These are phyloP conservation scores for Drosophila heteroneura DNA, from an alignment of 2,888 invertebrate genomes.

Conservation along the genomic window DNA sequence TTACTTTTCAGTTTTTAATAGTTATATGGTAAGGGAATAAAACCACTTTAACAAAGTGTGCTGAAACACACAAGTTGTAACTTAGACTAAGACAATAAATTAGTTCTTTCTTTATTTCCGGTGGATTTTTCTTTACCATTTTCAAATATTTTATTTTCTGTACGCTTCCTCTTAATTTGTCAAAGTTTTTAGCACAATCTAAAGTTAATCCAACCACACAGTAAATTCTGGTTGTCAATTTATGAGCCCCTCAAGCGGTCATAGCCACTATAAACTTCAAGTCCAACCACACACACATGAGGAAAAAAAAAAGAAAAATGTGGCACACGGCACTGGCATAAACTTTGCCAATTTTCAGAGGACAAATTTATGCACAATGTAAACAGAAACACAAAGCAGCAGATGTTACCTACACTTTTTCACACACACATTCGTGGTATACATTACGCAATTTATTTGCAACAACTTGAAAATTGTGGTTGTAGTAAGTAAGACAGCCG, in stretches of 20 bases:
- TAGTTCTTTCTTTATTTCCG: not conserved
- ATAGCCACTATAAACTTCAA: constrained; percentile 54
- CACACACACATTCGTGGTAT: constrained; percentile 6
- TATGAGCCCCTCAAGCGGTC: constrained; percentile 23
- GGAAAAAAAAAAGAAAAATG: not conserved
- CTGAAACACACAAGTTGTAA: not conserved
- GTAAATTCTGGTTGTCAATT: constrained; percentile 31
- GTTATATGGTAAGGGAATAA: not conserved
- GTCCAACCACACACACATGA: constrained; percentile 33
- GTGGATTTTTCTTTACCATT: not conserved
- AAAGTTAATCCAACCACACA: constrained; percentile 4
- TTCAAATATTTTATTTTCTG: not conserved
- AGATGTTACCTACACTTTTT: constrained; percentile 28
- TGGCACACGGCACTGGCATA: constrained; percentile 33
- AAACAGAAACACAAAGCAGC: constrained; percentile 35
- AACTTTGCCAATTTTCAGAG: constrained; percentile 71
- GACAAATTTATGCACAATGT: constrained; percentile 69
- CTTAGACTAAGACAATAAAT: not conserved
- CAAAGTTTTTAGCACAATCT: constrained; percentile 1
- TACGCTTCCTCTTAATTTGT: not conserved
- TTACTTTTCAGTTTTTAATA: not conserved
- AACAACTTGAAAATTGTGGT: constrained; percentile 42
- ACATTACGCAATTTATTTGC: constrained; percentile 44
- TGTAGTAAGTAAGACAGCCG: constrained; percentile 39
- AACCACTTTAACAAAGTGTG: not conserved